Evolutionary conservation across 2,888 invertebrate genomes (phyloP).

Genomic region (Eupithecia centaureata): DNA sequence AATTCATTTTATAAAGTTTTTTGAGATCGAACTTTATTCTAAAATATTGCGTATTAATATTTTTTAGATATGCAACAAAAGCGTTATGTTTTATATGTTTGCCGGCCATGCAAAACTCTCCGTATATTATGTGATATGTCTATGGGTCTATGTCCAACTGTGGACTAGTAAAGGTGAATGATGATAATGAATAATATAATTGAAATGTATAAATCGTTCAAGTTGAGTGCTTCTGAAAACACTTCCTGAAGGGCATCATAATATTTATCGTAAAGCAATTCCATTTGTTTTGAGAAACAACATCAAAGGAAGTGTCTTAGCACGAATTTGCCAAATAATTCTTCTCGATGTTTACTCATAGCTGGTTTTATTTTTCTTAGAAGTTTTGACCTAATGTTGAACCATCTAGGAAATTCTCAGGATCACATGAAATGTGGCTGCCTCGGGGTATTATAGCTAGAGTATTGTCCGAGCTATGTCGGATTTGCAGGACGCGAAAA

Average conservation of each 20-base stretch:
- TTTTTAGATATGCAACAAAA: no score
- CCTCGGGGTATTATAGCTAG: no score
- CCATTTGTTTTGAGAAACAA: constrained; percentile 12
- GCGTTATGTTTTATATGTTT: no score
- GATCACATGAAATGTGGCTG: neutral
- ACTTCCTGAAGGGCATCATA: neutral
- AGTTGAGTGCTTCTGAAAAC: neutral
- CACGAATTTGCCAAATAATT: neutral
- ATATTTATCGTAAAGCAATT: constrained; percentile 5
- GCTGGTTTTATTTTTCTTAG: neutral
- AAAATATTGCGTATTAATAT: neutral
- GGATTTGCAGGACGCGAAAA: neutral
- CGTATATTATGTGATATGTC: no score
- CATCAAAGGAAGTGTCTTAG: constrained; percentile 9
- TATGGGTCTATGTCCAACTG: no score
- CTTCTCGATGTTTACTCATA: neutral
- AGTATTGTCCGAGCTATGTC: neutral
- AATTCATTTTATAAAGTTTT: constrained; percentile 45
- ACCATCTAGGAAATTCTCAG: neutral
- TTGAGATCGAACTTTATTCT: neutral
- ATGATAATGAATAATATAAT: no score
- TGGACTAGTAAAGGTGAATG: no score
- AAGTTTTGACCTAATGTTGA: neutral
- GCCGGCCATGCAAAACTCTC: no score
- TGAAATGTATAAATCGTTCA: neutral